These are phyloP conservation scores for Encarsia formosa DNA, from an alignment of 2,888 invertebrate species.

Conservation along the genomic window DNA sequence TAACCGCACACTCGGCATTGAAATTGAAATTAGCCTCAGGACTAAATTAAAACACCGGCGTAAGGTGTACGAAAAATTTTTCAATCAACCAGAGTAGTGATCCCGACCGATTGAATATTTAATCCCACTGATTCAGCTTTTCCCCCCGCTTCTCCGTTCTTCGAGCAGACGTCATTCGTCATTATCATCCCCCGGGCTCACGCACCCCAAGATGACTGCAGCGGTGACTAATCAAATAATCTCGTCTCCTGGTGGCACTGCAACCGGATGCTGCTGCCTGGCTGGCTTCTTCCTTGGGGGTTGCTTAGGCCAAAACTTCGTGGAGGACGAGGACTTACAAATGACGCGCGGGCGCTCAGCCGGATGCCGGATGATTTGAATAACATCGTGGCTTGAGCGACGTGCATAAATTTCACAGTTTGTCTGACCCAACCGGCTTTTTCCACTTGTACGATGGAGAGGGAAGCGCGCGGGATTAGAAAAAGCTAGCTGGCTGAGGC, in stretches of 20 bases:
- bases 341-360: neutral
- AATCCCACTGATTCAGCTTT: no score
- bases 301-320: constrained; percentile 18
- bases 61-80: no score
- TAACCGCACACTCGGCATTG: no score
- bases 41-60: no score
- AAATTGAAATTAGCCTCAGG: no score
- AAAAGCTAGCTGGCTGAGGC: constrained; percentile 15
- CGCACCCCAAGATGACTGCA: constrained; percentile 4
- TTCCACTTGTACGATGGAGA: constrained; percentile 7
- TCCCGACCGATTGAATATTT: no score
- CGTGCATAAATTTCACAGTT: neutral
- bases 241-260: neutral
- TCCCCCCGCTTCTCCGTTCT: no score
- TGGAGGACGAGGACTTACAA: no score
- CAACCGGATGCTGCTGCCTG: constrained; percentile 8
- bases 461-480: neutral
- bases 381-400: neutral
- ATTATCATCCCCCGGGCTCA: constrained; percentile 1
- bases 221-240: constrained; percentile 21
- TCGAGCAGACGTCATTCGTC: constrained; percentile 27
- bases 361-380: neutral
- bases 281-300: neutral
- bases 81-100: no score
- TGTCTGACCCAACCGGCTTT: constrained; percentile 5